Percentiles rank a stretch among this genome's conserved stretches.
Conservation (phyloP, 1,140 invertebrate species). For the Octopus bimaculoides region DNA sequence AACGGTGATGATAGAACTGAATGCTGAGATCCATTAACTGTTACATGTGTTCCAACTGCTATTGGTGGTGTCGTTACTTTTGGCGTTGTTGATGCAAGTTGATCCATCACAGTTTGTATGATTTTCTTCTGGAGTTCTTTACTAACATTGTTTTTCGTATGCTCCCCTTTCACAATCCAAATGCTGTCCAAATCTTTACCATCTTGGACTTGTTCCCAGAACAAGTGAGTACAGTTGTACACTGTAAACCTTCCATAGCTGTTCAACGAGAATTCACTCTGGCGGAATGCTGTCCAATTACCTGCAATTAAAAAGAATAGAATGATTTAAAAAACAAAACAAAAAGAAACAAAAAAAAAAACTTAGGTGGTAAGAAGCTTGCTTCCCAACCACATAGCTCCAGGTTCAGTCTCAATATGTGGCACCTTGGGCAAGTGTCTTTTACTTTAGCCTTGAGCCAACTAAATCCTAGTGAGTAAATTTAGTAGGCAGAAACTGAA, state of each 20-base stretch:
- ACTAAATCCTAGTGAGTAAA: too few relatives aligned
- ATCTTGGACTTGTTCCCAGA: constrained; percentile 83
- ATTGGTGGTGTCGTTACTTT: constrained; percentile 18
- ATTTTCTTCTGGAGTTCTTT: constrained; percentile 29
- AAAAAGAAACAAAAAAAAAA: neutral
- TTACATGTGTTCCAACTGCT: constrained; percentile 16
- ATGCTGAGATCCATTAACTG: constrained; percentile 18
- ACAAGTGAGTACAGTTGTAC: constrained; percentile 81
- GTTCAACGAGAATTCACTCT: constrained; percentile 61
- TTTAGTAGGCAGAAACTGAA: too few relatives aligned
- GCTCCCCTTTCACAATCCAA: constrained; percentile 39
- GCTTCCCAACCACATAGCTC: too few relatives aligned
- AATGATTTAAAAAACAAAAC: neutral
- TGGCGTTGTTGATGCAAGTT: constrained; percentile 19
- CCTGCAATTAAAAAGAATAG: constrained; percentile 25
- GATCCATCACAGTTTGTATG: constrained; percentile 13
- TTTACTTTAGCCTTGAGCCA: too few relatives aligned
- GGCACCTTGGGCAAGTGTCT: too few relatives aligned
- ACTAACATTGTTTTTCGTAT: constrained; percentile 30
- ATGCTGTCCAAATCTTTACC: constrained; percentile 34
- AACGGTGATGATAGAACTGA: constrained; percentile 8
- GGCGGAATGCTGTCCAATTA: constrained; percentile 59
- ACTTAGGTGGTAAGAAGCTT: too few relatives aligned
- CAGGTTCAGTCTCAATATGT: too few relatives aligned
- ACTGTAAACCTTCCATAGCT: constrained; percentile 83